phyloP scores from a whole-genome alignment of 2,888 invertebrate genomes.

The Eilema sororculum region DNA sequence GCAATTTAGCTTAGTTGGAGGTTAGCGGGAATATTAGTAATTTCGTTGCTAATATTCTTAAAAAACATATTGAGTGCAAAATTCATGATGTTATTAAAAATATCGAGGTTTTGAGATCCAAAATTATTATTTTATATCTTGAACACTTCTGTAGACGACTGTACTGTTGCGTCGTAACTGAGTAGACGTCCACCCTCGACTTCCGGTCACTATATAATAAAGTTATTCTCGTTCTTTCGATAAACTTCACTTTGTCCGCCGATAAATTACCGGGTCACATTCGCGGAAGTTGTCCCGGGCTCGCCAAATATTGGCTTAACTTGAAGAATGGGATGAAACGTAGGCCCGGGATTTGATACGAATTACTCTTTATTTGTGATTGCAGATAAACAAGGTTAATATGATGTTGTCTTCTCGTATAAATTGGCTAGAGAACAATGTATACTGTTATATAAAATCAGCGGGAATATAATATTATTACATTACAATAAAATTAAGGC shows the following conservation, averaged over 20 bases:
- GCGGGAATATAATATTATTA: too few species aligned
- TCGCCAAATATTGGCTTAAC: conserved; percentile 86
- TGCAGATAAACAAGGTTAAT: conserved; percentile 62
- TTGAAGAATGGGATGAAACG: conserved; percentile 74
- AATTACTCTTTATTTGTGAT: conserved; percentile 65
- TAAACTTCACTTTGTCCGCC: conserved; percentile 85
- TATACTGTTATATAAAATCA: not conserved
- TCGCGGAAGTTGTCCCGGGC: conserved; percentile 70
- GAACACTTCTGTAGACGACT: conserved; percentile 52
- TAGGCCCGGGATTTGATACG: conserved; percentile 69
- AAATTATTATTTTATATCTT: not conserved
- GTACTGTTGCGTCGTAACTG: conserved; percentile 57
- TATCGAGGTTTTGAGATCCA: too few species aligned
- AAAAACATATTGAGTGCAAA: too few species aligned
- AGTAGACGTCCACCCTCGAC: conserved; percentile 63
- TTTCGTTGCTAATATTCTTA: too few species aligned
- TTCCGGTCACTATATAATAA: conserved; percentile 87
- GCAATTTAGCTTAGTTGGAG: too few species aligned
- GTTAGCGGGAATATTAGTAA: too few species aligned
- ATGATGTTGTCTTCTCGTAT: conserved; percentile 44
- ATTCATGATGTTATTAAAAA: too few species aligned
- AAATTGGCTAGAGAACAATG: not conserved
- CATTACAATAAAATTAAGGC: too few species aligned
- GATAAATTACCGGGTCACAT: conserved; percentile 84
- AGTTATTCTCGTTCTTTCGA: conserved; percentile 87